Evolutionary conservation across 1,140 invertebrate species (phyloP).

Genomic region (Drosophila quadrilineata): DNA sequence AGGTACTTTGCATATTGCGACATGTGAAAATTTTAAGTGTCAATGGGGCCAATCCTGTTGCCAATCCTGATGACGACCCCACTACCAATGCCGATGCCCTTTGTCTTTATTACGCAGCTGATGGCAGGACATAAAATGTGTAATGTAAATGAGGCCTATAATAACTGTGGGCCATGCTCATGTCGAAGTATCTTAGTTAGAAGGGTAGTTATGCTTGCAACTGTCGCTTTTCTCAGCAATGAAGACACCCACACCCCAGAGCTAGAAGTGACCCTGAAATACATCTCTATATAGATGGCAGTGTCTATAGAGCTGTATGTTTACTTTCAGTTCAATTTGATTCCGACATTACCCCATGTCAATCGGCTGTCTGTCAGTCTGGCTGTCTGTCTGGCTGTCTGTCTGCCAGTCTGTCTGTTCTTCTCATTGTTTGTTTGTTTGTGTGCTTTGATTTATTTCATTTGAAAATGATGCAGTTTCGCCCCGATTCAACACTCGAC

Average conservation of each 20-base stretch:
- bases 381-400: constrained; percentile 1
- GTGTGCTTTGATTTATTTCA: constrained; percentile 78
- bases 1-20: constrained; percentile 72
- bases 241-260: background rate
- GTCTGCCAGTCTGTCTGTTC: constrained; percentile 18
- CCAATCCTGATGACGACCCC: no score
- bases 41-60: no score
- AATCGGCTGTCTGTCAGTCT: constrained; percentile 5
- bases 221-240: constrained; percentile 31
- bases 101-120: constrained; percentile 66
- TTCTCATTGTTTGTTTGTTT: constrained; percentile 65
- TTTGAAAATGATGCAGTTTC: constrained; percentile 74
- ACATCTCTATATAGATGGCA: background rate
- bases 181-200: background rate
- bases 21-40: constrained; percentile 69
- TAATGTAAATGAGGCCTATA: constrained; percentile 36
- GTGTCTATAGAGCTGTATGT: no score
- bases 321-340: constrained; percentile 45
- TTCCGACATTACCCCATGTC: constrained; percentile 25
- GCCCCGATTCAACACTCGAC: constrained; percentile 22
- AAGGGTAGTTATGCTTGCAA: constrained; percentile 19
- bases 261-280: constrained; percentile 35
- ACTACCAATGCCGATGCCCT: constrained; percentile 44
- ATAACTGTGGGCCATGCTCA: constrained; percentile 27
- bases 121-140: constrained; percentile 40